Percentiles rank a stretch among this genome's conserved stretches.
Evolutionary conservation across 2,113 vertebrate genomes (phyloP).

Genomic region (Apteryx mantelli): DNA sequence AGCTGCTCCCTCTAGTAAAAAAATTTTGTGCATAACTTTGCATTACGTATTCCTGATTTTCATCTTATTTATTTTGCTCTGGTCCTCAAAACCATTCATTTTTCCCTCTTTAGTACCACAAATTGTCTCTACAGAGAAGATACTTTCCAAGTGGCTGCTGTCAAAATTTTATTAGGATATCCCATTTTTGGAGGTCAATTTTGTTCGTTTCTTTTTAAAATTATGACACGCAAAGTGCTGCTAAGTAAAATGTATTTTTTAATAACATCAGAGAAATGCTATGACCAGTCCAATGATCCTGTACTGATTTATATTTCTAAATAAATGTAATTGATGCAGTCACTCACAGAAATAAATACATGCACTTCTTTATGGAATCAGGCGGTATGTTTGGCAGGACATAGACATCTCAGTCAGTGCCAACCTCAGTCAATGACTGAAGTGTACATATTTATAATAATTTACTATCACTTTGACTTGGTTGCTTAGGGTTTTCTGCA

Average conservation of each 20-base stretch:
- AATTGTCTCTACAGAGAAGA: not conserved
- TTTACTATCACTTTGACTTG: not conserved
- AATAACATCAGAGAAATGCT: not conserved
- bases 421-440: not conserved
- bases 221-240: rapidly evolving
- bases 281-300: not conserved
- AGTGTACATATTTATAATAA: not conserved
- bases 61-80: not conserved
- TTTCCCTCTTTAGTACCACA: not conserved
- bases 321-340: not conserved
- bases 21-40: too few species aligned
- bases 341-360: not conserved
- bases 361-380: not conserved
- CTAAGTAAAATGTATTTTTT: not conserved
- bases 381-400: not conserved
- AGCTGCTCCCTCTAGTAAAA: too few species aligned
- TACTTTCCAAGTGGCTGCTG: not conserved
- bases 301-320: not conserved
- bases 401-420: not conserved
- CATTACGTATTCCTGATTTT: not conserved
- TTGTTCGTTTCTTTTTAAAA: not conserved
- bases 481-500: not conserved
- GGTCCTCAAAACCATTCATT: not conserved
- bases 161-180: not conserved
- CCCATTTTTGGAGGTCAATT: not conserved